phyloP scores from a whole-genome alignment of 2,113 vertebrate genomes.

The Chunga burmeisteri region DNA sequence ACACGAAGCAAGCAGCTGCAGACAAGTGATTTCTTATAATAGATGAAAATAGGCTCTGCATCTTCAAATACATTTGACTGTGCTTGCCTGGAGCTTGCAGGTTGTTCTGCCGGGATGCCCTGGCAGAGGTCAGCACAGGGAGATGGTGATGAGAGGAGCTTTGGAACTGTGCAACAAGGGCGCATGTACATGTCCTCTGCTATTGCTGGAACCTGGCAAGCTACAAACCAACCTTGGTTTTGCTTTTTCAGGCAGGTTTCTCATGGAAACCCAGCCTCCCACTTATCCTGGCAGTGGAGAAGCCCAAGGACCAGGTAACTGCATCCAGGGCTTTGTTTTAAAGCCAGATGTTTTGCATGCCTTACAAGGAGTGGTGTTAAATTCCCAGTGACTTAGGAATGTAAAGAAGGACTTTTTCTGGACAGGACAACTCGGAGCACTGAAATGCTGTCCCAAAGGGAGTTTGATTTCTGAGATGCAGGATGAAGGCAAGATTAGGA shows the following conservation, averaged over 20 bases:
- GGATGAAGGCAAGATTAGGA: background rate
- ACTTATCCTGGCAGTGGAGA: background rate
- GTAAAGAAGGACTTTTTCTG: background rate
- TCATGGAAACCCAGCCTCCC: background rate
- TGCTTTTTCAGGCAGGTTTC: conserved; percentile 23
- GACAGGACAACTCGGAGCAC: background rate
- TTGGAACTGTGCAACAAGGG: background rate
- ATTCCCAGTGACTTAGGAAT: background rate
- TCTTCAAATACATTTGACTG: background rate
- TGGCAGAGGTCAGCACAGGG: background rate
- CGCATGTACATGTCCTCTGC: background rate
- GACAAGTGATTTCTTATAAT: background rate
- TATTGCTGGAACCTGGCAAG: background rate
- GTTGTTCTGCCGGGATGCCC: background rate
- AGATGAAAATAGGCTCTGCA: background rate
- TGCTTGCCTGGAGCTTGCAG: background rate
- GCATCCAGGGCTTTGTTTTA: background rate
- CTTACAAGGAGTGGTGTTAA: background rate
- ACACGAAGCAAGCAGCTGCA: background rate
- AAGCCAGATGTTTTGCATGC: background rate
- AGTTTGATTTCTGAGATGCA: background rate
- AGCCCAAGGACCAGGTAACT: background rate
- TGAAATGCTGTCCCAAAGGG: background rate
- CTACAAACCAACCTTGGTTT: background rate
- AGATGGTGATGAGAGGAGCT: background rate